Evolutionary conservation across 2,888 invertebrate species (phyloP).

Genomic region (Drosophila infuscata): DNA sequence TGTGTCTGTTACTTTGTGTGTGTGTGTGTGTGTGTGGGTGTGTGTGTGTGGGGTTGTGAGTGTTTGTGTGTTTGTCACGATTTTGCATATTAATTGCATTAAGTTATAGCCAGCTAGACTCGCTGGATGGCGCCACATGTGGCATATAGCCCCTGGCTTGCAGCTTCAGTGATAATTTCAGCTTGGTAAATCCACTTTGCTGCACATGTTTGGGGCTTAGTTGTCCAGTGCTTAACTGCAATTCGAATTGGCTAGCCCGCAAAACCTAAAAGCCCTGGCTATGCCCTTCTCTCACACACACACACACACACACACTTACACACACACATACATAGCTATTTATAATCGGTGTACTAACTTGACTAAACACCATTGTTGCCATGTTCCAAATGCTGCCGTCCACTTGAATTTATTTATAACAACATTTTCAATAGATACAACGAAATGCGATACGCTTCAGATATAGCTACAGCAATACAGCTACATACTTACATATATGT

Average conservation of each 20-base stretch:
- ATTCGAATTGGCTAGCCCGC: constrained; percentile 42
- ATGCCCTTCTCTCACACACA: constrained; percentile 4
- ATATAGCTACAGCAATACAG: constrained; percentile 28
- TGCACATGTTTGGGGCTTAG: constrained; percentile 72
- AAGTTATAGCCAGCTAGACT: constrained; percentile 75
- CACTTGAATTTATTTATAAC: constrained; percentile 73
- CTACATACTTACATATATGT: constrained; percentile 6
- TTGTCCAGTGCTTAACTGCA: constrained; percentile 67
- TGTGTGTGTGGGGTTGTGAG: constrained; percentile 12
- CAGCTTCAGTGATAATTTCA: constrained; percentile 73
- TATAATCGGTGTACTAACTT: constrained; percentile 38
- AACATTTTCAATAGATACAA: constrained; percentile 51
- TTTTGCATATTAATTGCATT: constrained; percentile 84
- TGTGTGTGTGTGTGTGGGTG: constrained; percentile 19
- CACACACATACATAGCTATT: constrained; percentile 14
- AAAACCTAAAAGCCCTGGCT: constrained; percentile 36
- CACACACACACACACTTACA: constrained; percentile 2
- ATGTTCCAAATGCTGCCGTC: constrained; percentile 41
- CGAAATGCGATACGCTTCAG: constrained; percentile 64
- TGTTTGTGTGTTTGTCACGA: constrained; percentile 73
- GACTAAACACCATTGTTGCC: constrained; percentile 49
- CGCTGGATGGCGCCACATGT: constrained; percentile 76
- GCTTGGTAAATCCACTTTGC: constrained; percentile 79
- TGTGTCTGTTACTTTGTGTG: constrained; percentile 1
- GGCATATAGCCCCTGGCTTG: constrained; percentile 49